These are phyloP conservation scores for Eupithecia vulgata DNA, from an alignment of 2,888 invertebrate genomes.

Conservation along the genomic window DNA sequence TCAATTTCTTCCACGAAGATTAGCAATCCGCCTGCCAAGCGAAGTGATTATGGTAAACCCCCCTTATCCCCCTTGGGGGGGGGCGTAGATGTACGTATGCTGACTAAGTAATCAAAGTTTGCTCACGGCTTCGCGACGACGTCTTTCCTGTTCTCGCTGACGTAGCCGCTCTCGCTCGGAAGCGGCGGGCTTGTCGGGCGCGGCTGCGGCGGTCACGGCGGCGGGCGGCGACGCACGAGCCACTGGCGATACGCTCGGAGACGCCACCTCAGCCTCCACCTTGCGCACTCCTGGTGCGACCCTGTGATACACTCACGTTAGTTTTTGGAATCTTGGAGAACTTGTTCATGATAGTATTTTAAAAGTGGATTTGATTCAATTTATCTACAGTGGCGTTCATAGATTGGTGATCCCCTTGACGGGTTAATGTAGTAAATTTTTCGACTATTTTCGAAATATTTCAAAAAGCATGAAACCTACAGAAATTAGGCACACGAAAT, in stretches of 20 bases:
- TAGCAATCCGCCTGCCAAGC: neutral
- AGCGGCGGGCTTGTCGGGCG: conserved; percentile 83
- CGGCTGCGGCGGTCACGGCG: conserved; percentile 67
- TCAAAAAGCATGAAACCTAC: no score
- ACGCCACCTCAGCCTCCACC: conserved; percentile 68
- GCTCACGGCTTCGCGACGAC: conserved; percentile 96
- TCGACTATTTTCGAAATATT: no score
- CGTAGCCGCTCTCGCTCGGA: conserved; percentile 93
- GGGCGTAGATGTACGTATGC: neutral
- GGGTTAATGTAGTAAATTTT: no score
- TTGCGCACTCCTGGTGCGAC: conserved; percentile 59
- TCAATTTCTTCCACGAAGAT: neutral
- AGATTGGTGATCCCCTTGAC: no score
- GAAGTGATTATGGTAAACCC: no score
- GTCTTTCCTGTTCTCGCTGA: conserved; percentile 94
- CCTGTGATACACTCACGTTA: conserved; percentile 40
- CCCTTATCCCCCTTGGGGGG: no score
- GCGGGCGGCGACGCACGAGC: conserved; percentile 72
- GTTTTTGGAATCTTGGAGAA: neutral
- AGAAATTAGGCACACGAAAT: no score
- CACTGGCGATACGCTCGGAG: conserved; percentile 74
- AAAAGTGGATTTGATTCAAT: no score
- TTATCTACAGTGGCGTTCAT: no score
- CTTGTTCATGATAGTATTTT: no score
- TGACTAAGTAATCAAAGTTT: neutral